These are phyloP conservation scores for Scolopax bukidnonensis DNA, from an alignment of 2,797 vertebrate genomes.

Conservation along the genomic window DNA sequence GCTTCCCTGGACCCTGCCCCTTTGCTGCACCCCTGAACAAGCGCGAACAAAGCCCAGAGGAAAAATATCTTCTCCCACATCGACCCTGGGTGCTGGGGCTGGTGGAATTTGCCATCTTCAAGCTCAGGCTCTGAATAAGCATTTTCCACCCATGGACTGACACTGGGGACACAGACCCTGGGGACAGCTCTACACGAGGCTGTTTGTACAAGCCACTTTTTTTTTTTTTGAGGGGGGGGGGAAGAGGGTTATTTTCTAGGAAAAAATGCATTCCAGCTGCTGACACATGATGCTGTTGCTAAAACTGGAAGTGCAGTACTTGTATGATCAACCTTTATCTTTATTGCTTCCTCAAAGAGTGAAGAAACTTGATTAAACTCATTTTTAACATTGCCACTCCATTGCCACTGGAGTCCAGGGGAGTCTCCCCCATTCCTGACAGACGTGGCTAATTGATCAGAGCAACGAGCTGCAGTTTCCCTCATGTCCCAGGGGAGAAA, in stretches of 20 bases:
- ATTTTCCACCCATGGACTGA: fast-evolving
- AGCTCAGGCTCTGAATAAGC: background rate
- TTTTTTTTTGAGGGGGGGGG: background rate
- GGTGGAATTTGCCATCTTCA: background rate
- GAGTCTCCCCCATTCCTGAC: background rate
- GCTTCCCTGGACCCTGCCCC: background rate
- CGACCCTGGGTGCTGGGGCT: background rate
- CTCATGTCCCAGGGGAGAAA: fast-evolving
- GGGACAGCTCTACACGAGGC: background rate
- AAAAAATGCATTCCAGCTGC: background rate
- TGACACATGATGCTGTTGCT: fast-evolving
- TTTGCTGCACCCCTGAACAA: background rate
- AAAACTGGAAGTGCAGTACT: background rate
- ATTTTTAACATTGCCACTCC: background rate
- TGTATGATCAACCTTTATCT: background rate
- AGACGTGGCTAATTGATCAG: background rate
- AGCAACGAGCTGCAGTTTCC: background rate
- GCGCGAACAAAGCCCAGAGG: background rate
- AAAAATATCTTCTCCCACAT: background rate
- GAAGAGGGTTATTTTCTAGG: background rate
- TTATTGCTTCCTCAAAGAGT: background rate
- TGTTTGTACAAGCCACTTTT: background rate
- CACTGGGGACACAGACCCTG: fast-evolving
- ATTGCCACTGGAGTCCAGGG: background rate
- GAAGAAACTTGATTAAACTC: background rate